Conservation (phyloP, 2,797 vertebrate genomes). For the Ctenopoma kingsleyae region DNA sequence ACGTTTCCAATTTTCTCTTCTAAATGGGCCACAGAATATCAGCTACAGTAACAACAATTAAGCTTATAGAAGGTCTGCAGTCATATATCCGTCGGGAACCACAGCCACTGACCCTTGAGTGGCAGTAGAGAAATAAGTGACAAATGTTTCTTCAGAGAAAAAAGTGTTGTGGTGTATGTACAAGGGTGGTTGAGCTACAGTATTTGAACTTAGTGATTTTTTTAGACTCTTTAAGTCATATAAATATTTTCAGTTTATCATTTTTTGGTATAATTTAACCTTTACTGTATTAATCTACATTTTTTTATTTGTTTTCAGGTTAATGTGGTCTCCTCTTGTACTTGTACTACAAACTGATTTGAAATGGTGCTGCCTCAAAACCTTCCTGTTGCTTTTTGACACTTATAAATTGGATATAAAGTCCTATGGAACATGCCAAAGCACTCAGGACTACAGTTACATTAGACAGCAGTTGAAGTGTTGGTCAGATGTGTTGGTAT, state of each 20-base stretch:
- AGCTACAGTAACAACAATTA: not conserved
- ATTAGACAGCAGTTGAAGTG: not conserved
- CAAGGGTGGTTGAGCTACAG: no score
- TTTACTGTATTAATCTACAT: no score
- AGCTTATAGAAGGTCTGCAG: constrained; percentile 1
- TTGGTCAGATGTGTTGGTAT: not conserved
- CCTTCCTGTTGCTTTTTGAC: not conserved
- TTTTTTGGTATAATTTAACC: no score
- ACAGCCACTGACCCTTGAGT: not conserved
- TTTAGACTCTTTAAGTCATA: no score
- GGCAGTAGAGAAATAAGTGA: not conserved
- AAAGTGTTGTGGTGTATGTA: no score
- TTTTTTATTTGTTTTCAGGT: not conserved
- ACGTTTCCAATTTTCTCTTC: not conserved
- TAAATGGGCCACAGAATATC: not conserved
- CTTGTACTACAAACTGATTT: not conserved
- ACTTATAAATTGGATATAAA: constrained; percentile 3
- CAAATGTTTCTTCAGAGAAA: not conserved
- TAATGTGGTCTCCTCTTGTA: not conserved
- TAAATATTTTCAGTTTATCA: no score
- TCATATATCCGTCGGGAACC: not conserved
- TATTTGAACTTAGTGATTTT: no score
- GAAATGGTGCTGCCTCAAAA: not conserved
- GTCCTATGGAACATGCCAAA: not conserved
- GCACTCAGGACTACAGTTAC: constrained; percentile 2